These are phyloP conservation scores for Morelia viridis DNA, from an alignment of 2,797 vertebrate genomes.

Conservation along the genomic window DNA sequence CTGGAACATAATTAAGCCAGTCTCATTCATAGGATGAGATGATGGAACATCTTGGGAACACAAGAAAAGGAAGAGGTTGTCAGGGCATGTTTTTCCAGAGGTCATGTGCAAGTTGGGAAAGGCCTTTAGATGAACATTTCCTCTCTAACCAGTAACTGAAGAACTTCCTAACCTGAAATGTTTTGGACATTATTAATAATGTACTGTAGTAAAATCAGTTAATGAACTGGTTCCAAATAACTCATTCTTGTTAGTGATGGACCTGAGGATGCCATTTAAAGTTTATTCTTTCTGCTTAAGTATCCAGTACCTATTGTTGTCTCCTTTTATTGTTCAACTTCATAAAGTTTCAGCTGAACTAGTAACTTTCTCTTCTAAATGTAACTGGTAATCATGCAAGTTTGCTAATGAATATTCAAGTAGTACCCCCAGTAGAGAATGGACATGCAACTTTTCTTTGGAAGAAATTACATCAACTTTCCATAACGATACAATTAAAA, in stretches of 20 bases:
- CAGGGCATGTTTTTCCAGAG: not conserved
- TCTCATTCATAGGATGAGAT: not conserved
- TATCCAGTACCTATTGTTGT: not conserved
- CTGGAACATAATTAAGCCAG: not conserved
- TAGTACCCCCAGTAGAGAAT: not conserved
- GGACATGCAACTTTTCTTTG: not conserved
- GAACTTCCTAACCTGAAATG: not conserved
- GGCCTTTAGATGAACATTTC: not conserved
- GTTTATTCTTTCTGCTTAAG: not conserved
- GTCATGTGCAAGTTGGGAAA: not conserved
- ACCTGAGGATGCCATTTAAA: not conserved
- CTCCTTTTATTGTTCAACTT: not conserved
- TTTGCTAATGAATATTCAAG: not conserved
- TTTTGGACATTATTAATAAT: not conserved
- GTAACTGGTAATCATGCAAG: not conserved
- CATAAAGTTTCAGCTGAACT: not conserved
- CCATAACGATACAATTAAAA: not conserved
- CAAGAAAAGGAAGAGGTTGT: not conserved
- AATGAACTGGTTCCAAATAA: not conserved
- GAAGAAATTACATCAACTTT: not conserved
- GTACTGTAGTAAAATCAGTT: not conserved
- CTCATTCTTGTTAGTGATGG: accelerated
- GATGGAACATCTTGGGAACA: not conserved
- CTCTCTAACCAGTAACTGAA: not conserved
- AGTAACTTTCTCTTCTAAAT: not conserved